Base-by-base conservation (phyloP, 1,140 invertebrate genomes). In the Leptinotarsa undecemlineata region DNA sequence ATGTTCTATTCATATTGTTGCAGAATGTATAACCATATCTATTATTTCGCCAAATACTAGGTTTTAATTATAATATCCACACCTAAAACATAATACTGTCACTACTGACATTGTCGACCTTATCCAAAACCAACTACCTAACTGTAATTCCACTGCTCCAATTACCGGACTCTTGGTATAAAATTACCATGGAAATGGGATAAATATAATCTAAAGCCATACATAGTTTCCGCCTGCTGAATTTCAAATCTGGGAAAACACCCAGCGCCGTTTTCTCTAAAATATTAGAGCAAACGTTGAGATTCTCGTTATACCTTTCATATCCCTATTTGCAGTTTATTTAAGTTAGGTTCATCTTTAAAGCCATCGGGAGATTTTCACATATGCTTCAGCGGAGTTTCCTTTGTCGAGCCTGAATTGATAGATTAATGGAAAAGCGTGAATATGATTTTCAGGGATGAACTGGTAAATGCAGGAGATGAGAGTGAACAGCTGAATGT, bases 271-370 rank as follows among this genome's bases (percentile, higher is more conserved):
- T 68, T 68, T 42, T n/a, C 23, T 26, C 23, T 68, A 26, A 68
- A 42, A 48, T 68, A 68, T 68, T 68, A 19, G n/a, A 42, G 14
- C 42, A 68, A 68, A 68, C 20, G n/a, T 21, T 62, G 60, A 62
- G n/a, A 62, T 17, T 62, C 60, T 62, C 63, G 63, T 68, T 68
- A 68, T 68, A 33, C 66, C 66, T 68, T 68, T 47, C 23, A 68
- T 68, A 47, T 68, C 66, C 66, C 66, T 68, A 68, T 68, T 68
- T 68, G 66, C 66, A 68, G 66, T 68, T 68, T 68, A 68, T 68
- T 68, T 68, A 68, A 68, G 42, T 68, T 68, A 68, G 66, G 19
- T 68, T 42, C 66, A 47, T 42, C 23, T 68, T 68, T 68, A 33
- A 47, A 19, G 42, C 66, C 19, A 68, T 47, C 26, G n/a, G 19